phyloP scores from a whole-genome alignment of 2,113 vertebrate genomes.

The Rhinoptilus africanus region DNA sequence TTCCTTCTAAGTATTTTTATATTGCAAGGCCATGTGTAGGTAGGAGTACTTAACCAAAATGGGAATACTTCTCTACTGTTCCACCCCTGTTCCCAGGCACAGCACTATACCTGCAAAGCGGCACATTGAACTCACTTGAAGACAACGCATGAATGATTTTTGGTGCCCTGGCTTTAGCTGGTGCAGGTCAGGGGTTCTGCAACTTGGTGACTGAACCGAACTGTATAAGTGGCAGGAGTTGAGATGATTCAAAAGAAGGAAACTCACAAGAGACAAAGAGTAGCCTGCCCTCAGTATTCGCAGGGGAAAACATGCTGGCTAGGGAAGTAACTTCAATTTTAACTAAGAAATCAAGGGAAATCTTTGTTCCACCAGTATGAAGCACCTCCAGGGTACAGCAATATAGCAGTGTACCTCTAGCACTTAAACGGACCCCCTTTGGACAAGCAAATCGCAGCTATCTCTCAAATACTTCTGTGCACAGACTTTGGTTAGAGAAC shows the following conservation, averaged over 20 bases:
- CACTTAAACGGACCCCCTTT: background rate
- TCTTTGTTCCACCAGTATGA: background rate
- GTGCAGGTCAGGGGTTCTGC: background rate
- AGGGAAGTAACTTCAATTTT: background rate
- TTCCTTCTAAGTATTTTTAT: background rate
- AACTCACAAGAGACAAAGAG: background rate
- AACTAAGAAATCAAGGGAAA: background rate
- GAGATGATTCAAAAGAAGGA: background rate
- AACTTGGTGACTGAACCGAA: background rate
- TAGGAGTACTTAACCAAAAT: background rate
- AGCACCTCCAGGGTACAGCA: background rate
- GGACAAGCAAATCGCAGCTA: background rate
- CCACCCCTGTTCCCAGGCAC: fast-evolving
- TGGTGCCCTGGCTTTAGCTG: background rate
- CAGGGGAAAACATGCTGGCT: background rate
- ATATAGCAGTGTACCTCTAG: background rate
- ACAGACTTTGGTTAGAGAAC: background rate
- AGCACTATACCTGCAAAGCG: background rate
- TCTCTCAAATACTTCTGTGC: background rate
- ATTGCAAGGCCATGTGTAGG: background rate
- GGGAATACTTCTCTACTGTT: background rate
- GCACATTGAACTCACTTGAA: background rate
- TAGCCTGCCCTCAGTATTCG: background rate
- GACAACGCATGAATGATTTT: background rate
- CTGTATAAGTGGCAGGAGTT: background rate